phyloP scores from a whole-genome alignment of 2,113 vertebrate genomes.

The Nesogale talazaci region DNA sequence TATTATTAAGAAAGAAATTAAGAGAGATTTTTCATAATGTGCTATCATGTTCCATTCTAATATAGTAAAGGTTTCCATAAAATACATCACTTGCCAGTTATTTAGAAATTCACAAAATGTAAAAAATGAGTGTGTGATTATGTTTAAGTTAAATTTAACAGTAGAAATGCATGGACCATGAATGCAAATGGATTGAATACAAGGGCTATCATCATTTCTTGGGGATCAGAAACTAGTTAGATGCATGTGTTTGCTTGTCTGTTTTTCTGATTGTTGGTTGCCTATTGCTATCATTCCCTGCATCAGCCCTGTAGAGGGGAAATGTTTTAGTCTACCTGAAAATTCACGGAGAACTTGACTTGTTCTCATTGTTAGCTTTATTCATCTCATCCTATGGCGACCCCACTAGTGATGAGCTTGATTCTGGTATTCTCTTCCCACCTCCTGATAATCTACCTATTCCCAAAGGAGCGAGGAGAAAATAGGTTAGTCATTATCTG shows the following conservation, averaged over 20 bases:
- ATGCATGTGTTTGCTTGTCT: slow-evolving; percentile 8
- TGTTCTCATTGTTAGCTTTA: neutral
- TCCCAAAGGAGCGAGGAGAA: neutral
- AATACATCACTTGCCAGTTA: neutral
- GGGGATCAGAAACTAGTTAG: neutral
- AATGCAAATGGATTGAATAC: slow-evolving; percentile 45
- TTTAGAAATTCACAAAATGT: slow-evolving; percentile 51
- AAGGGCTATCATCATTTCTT: neutral
- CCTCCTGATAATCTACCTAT: neutral
- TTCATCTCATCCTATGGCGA: neutral
- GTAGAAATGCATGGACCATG: neutral
- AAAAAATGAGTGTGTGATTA: neutral
- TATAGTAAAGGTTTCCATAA: slow-evolving; percentile 38
- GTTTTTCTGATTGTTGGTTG: neutral
- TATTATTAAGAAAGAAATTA: slow-evolving; percentile 77
- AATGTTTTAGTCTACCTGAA: neutral
- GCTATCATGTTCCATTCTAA: neutral
- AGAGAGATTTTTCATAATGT: slow-evolving; percentile 67
- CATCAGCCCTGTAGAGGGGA: neutral
- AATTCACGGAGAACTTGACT: neutral
- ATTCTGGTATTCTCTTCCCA: neutral
- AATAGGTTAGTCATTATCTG: neutral
- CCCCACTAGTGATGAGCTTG: neutral
- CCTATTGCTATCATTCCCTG: neutral
- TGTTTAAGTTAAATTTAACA: slow-evolving; percentile 49